Evolutionary conservation across 1,140 invertebrate genomes (phyloP).

Genomic region (Euura saliciscinereae): DNA sequence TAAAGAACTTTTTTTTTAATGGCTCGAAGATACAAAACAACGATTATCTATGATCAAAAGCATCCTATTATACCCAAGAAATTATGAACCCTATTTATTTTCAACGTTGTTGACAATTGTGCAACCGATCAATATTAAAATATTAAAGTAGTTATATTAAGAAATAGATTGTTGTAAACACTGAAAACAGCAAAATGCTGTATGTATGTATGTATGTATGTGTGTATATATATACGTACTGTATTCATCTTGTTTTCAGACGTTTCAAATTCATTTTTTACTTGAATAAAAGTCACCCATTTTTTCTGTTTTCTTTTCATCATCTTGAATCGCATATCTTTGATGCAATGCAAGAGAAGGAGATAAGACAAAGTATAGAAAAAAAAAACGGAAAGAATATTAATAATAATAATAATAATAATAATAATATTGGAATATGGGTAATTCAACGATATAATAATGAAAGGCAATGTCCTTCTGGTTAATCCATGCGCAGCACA

Average conservation of each 20-base stretch:
- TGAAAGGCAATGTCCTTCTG: slow-evolving; percentile 2
- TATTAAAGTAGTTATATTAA: background rate
- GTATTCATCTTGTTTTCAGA: background rate
- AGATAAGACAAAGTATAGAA: background rate
- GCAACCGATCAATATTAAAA: background rate
- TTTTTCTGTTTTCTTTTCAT: too few relatives aligned
- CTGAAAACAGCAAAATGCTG: background rate
- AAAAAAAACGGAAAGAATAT: too few relatives aligned
- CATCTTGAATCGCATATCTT: too few relatives aligned
- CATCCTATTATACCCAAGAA: background rate
- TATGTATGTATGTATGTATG: background rate
- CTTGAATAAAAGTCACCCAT: background rate
- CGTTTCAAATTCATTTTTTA: background rate
- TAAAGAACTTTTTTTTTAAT: background rate
- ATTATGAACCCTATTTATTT: background rate
- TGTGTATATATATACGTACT: background rate
- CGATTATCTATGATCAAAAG: background rate
- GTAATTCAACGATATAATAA: background rate
- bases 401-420: too few relatives aligned
- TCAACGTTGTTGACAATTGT: background rate
- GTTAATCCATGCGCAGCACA: background rate
- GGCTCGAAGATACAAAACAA: background rate
- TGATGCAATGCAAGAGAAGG: background rate
- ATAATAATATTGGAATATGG: too few relatives aligned
- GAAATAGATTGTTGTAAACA: background rate